Percentiles rank a stretch among this genome's conserved stretches.
Conservation (phyloP, 2,888 invertebrate genomes). For the Pocota personata region DNA sequence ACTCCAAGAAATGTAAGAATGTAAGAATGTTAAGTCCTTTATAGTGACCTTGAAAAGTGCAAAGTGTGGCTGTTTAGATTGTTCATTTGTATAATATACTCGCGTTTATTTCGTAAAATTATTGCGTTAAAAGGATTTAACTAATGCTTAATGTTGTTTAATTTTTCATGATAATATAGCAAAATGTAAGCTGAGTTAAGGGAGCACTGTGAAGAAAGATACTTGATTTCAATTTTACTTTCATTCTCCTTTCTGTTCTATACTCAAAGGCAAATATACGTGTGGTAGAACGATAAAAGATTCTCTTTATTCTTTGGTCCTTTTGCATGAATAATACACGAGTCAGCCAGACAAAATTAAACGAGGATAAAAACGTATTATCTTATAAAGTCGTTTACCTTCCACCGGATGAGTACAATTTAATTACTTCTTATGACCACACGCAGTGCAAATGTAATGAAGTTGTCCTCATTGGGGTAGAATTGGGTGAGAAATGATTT, state of each 20-base stretch:
- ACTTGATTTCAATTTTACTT: not conserved
- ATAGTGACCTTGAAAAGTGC: too few species aligned
- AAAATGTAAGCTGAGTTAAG: not conserved
- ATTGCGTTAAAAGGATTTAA: slow-evolving; percentile 9
- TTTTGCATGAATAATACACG: not conserved
- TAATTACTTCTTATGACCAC: slow-evolving; percentile 24
- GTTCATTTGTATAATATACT: too few species aligned
- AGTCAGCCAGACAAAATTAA: slow-evolving; percentile 12
- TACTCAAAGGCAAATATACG: too few species aligned
- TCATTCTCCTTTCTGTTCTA: not conserved
- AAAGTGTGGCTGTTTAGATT: too few species aligned
- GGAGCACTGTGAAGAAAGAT: not conserved
- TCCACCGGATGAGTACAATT: slow-evolving; percentile 10
- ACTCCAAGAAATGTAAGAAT: too few species aligned
- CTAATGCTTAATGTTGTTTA: not conserved
- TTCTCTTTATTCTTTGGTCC: not conserved
- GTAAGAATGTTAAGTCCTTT: too few species aligned
- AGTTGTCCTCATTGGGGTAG: not conserved
- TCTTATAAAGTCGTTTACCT: slow-evolving; percentile 31
- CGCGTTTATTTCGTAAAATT: too few species aligned
- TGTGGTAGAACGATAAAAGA: not conserved
- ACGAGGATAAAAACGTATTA: not conserved
- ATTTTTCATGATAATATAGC: slow-evolving; percentile 21
- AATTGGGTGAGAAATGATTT: not conserved
- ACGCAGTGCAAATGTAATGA: slow-evolving; percentile 6